Evolutionary conservation across 2,113 vertebrate species (phyloP), one percentile per base, ranked within the genome.

Genomic region (Dryoscopus gambensis): DNA sequence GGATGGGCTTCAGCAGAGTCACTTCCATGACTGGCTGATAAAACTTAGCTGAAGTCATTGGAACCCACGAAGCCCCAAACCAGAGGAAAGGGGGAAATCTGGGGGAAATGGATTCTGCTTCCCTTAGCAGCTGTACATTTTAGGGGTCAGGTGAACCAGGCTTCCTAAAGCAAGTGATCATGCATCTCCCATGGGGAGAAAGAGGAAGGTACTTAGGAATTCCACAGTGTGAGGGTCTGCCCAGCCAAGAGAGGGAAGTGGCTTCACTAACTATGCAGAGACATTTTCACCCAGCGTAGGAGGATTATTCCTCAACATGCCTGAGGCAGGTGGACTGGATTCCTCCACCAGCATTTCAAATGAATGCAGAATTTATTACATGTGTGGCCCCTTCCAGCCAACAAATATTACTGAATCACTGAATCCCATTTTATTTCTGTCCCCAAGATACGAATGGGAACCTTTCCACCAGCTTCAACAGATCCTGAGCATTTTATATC

Each of bases 201-300:
- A 71, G 39, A 59, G 24, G 39, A 91, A 73, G 16, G 28, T 15
- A 7, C 5, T 59, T 47, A 5, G 19, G 44, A 90, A 69, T n/a
- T 44, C 37, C 35, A 3, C 0, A 0, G 4, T n/a, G 11, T 22
- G 50, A 92, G n/a, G 11, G 5, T 46, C 50, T 83, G 16, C 31
- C 55, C 42, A 65, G 56, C 7, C 13, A 37, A 63, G 4, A 49
- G 33, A 33, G 9, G 14, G n/a, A 82, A 13, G 15, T 60, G 22
- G 20, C 20, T 73, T 83, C 25, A 22, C 9, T 73, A 30, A 42
- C 30, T 35, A 2, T 30, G 33, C 10, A 57, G 39, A 63, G 30
- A n/a, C 12, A 70, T 55, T 86, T 89, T 79, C 53, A 84, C 2
- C 22, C 70, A 15, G 7, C 33, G 15, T 30, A 65, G 46, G 53